A percentile compares a stretch with the other conserved stretches of the same genome.
Conservation (phyloP, 2,113 vertebrate genomes). For the Prietella phreatophila region DNA sequence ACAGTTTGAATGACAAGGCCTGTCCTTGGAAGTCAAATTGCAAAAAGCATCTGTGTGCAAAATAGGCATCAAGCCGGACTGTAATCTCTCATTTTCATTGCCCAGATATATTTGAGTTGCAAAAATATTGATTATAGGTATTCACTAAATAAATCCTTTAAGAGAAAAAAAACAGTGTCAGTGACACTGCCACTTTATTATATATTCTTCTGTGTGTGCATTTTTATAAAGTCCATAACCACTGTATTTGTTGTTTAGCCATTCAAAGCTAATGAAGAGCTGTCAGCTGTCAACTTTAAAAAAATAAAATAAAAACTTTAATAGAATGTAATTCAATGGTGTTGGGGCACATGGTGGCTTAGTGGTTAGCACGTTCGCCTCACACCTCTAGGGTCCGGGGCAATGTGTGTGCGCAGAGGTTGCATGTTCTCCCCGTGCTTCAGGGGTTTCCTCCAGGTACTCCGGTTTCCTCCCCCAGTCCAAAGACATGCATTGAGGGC, state of each 20-base stretch:
- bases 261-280: neutral
- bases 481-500: too few relatives aligned
- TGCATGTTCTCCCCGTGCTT: too few relatives aligned
- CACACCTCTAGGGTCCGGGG: too few relatives aligned
- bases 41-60: neutral
- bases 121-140: neutral
- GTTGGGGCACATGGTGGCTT: neutral
- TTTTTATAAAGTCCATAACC: too few relatives aligned
- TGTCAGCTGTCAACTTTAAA: neutral
- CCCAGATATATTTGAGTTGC: neutral
- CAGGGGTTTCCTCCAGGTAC: too few relatives aligned
- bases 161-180: too few relatives aligned
- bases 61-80: neutral
- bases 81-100: neutral
- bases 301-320: neutral
- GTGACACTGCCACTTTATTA: too few relatives aligned
- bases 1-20: neutral
- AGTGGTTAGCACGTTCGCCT: too few relatives aligned
- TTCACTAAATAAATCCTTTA: neutral
- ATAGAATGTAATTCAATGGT: neutral
- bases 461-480: too few relatives aligned
- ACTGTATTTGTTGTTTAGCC: neutral
- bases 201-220: too few relatives aligned
- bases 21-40: neutral
- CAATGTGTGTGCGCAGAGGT: too few relatives aligned